Evolutionary conservation across 2,797 vertebrate species (phyloP), one percentile per base, ranked within the genome.

Genomic region (Eutrigla gurnardus): DNA sequence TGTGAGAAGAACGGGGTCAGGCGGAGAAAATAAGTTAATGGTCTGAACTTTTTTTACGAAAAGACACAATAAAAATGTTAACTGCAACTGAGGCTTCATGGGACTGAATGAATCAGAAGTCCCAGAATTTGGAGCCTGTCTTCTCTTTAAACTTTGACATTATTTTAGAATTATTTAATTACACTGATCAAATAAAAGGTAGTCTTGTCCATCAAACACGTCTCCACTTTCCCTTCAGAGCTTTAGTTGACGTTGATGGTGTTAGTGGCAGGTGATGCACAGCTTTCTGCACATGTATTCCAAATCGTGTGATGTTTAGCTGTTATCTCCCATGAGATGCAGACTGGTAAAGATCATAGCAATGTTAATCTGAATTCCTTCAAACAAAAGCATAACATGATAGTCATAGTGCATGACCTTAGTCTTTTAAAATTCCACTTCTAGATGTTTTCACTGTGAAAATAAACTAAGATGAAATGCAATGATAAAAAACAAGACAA

Each of bases 331-430:
- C 77, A 79, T 4, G 61, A 81, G 49, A 70, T 40, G 39, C 6
- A 13, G 70, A 36, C 3, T 5, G 81, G 84, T 85, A 80, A 53
- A 37, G 40, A 84, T 82, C 58, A 50, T 18, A 65, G 42, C 1
- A 14, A 33, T 1, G 35, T 6, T 10, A 3, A 33, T n/a, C n/a
- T 25, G 61, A 67, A 82, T 86, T 85, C 85, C 80, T 85, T 17
- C 7, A 2, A 17, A 80, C 47, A 65, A 62, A 47, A 55, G 61
- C 82, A 47, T 47, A 33, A 58, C 63, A 0, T 46, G 77, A 73
- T 67, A 14, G 47, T 78, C 18, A 69, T 1, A 39, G 50, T 15
- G 8, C 3, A 7, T 43, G 45, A 66, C 11, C 36, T 53, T 5
- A 0, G 18, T 35, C 18, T 50, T 54, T 66, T 5, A 6, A 17